A percentile compares a stretch with the other conserved stretches of the same genome.
These are phyloP conservation scores for Sander vitreus DNA, from an alignment of 2,113 vertebrate genomes.

Conservation along the genomic window DNA sequence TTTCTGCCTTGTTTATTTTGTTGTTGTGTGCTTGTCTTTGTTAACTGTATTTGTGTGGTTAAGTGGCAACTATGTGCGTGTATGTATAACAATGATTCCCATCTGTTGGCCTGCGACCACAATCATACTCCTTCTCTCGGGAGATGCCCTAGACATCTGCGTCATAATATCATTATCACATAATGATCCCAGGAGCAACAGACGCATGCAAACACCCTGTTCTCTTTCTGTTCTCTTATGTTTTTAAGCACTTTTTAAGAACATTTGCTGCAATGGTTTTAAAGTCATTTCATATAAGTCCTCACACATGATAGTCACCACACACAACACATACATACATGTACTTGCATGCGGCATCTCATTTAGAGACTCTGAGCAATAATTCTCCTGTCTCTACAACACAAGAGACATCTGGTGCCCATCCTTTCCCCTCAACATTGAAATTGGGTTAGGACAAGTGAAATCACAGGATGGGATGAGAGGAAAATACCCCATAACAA, in stretches of 20 bases:
- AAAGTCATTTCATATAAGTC: background rate
- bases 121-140: slow-evolving; percentile 32
- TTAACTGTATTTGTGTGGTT: slow-evolving; percentile 14
- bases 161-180: slow-evolving; percentile 56
- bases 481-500: slow-evolving; percentile 59
- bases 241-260: background rate
- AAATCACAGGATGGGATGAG: slow-evolving; percentile 80
- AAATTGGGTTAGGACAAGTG: slow-evolving; percentile 79
- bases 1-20: slow-evolving; percentile 32
- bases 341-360: slow-evolving; percentile 35
- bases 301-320: background rate
- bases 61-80: slow-evolving; percentile 18
- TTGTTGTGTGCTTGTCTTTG: slow-evolving; percentile 16
- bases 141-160: slow-evolving; percentile 48
- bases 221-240: background rate
- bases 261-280: background rate
- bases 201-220: background rate
- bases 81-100: slow-evolving; percentile 54
- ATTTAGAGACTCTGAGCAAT: slow-evolving; percentile 36
- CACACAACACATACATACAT: slow-evolving; percentile 15
- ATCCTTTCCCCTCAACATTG: slow-evolving; percentile 46
- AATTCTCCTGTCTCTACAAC: slow-evolving; percentile 37
- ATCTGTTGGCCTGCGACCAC: slow-evolving; percentile 60
- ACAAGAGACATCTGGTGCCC: slow-evolving; percentile 62
- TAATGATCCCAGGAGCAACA: slow-evolving; percentile 47